phyloP scores from a whole-genome alignment of 2,888 invertebrate genomes.

The Sminthurinus aureus region DNA sequence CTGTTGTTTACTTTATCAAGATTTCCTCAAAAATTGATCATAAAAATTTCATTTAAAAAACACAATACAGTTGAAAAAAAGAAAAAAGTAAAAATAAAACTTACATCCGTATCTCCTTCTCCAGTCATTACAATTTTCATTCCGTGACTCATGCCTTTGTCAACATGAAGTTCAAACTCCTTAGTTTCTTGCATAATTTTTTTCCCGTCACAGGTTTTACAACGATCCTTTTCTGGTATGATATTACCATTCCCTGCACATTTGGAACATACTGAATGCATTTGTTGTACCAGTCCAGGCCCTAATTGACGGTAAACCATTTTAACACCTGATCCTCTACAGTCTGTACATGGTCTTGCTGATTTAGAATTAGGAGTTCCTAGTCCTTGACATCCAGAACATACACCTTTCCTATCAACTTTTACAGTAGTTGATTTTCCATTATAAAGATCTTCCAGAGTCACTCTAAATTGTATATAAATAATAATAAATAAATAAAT shows the following conservation, averaged over 20 bases:
- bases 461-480: constrained; percentile 70
- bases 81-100: constrained; percentile 40
- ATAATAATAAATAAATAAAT: not conserved
- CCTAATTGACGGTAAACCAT: constrained; percentile 76
- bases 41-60: no score
- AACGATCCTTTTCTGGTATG: constrained; percentile 82
- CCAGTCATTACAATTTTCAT: constrained; percentile 85
- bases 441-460: constrained; percentile 89
- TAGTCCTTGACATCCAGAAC: constrained; percentile 7
- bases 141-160: constrained; percentile 87
- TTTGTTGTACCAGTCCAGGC: constrained; percentile 72
- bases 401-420: constrained; percentile 82
- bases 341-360: constrained; percentile 73
- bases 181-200: constrained; percentile 84
- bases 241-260: constrained; percentile 67
- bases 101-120: constrained; percentile 84
- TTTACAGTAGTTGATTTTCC: constrained; percentile 86
- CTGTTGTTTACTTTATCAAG: no score
- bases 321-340: constrained; percentile 81
- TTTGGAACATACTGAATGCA: constrained; percentile 63
- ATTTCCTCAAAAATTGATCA: no score
- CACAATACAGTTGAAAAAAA: no score
- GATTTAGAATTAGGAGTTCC: constrained; percentile 65
- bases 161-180: constrained; percentile 85
- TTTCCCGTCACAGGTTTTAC: constrained; percentile 81